phyloP scores from a whole-genome alignment of 2,888 invertebrate genomes.

The Mythimna impura region DNA sequence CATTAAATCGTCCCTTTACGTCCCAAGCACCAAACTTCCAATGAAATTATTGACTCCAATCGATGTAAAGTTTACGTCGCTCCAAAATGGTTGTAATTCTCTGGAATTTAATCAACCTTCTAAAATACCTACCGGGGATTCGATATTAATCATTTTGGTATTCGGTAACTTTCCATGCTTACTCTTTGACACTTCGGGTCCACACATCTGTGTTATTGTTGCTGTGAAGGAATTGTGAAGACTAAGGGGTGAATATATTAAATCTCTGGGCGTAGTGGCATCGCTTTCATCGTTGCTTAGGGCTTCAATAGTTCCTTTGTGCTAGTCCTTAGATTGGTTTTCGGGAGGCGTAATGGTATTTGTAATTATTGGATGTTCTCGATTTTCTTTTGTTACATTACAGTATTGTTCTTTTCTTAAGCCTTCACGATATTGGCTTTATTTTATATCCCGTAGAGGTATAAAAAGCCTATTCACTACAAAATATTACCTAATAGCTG shows the following conservation, averaged over 20 bases:
- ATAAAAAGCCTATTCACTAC: neutral
- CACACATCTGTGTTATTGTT: conserved; percentile 70
- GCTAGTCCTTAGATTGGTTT: conserved; percentile 30
- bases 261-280: conserved; percentile 22
- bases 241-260: conserved; percentile 57
- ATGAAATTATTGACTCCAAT: conserved; percentile 83
- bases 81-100: conserved; percentile 76
- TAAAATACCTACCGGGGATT: conserved; percentile 80
- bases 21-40: conserved; percentile 67
- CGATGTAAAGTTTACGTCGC: conserved; percentile 83
- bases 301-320: conserved; percentile 38
- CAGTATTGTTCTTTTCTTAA: conserved; percentile 13
- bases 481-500: neutral
- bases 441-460: neutral
- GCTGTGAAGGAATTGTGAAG: conserved; percentile 31
- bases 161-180: conserved; percentile 65
- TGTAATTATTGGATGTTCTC: conserved; percentile 32
- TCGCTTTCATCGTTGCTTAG: conserved; percentile 25
- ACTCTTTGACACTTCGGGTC: conserved; percentile 70
- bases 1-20: conserved; percentile 64
- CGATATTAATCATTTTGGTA: conserved; percentile 67
- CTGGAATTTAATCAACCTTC: conserved; percentile 86
- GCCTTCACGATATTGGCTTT: neutral
- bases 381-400: conserved; percentile 4
- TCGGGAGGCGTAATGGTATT: conserved; percentile 42